Percentiles rank a stretch among this genome's conserved stretches.
Conservation (phyloP, 2,113 vertebrate species). For the Macroglossus sobrinus region DNA sequence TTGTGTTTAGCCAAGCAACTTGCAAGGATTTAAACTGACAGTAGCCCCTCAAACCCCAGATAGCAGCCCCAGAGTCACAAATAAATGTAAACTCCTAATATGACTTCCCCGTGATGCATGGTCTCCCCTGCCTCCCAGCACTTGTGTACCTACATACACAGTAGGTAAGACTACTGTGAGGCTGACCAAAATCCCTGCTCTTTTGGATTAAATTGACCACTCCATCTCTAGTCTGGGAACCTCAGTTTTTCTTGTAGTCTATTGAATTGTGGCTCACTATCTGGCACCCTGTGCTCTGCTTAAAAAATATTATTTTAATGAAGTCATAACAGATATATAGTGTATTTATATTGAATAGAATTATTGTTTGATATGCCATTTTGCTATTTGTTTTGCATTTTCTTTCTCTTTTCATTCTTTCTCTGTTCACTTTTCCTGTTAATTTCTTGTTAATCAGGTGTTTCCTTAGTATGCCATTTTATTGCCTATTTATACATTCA, state of each 20-base stretch:
- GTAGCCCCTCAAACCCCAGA: accelerated
- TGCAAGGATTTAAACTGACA: background rate
- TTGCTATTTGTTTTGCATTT: background rate
- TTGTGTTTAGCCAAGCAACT: background rate
- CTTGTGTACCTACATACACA: background rate
- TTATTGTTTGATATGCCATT: background rate
- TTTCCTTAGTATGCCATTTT: background rate
- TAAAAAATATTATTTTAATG: background rate
- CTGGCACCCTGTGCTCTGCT: background rate
- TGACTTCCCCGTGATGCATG: background rate
- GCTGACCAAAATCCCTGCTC: background rate
- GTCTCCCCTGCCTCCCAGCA: background rate
- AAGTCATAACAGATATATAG: background rate
- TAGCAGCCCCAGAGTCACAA: background rate
- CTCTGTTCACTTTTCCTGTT: background rate
- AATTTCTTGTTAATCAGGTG: background rate
- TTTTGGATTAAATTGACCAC: background rate
- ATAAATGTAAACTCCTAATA: background rate
- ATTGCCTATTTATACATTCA: background rate
- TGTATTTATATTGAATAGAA: background rate
- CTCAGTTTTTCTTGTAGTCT: background rate
- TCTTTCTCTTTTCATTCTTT: background rate
- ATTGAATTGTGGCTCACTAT: background rate
- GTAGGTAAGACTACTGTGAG: background rate
- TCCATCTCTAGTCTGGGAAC: background rate